Conservation (phyloP, 2,888 invertebrate species). For the Drosophila imparisetae region DNA sequence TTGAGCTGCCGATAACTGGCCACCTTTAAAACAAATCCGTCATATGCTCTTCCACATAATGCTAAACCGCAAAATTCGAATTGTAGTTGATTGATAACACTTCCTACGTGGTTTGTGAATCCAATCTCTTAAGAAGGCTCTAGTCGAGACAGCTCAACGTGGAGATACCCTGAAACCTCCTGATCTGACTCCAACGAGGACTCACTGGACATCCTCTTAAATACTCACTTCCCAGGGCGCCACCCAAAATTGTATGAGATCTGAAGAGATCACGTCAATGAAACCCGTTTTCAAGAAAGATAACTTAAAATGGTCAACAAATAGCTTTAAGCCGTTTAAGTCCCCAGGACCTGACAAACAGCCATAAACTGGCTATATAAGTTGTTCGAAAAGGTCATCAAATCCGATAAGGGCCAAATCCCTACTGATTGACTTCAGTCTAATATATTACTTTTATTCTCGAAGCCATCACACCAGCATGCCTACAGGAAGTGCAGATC, state of each 20-base stretch:
- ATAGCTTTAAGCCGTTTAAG: neutral
- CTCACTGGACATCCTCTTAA: neutral
- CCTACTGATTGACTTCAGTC: neutral
- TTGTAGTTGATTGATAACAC: neutral
- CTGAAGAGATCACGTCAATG: neutral
- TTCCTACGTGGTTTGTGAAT: no score
- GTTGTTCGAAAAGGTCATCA: neutral
- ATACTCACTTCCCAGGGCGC: no score
- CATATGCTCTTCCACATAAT: neutral
- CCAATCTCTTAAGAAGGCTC: neutral
- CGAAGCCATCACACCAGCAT: neutral
- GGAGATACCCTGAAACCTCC: neutral
- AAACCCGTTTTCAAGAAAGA: neutral
- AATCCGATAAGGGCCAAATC: no score
- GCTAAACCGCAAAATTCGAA: neutral
- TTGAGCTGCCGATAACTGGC: neutral
- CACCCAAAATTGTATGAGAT: neutral
- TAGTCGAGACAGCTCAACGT: neutral
- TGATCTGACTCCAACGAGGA: accelerated
- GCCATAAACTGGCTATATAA: neutral
- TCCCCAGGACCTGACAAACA: neutral
- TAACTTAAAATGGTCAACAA: neutral
- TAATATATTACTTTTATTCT: neutral
- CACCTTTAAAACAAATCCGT: neutral
- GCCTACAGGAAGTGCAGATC: neutral